Percentiles rank a stretch among this genome's conserved stretches.
phyloP scores from a whole-genome alignment of 2,797 vertebrate genomes.

The Ateles fusciceps region DNA sequence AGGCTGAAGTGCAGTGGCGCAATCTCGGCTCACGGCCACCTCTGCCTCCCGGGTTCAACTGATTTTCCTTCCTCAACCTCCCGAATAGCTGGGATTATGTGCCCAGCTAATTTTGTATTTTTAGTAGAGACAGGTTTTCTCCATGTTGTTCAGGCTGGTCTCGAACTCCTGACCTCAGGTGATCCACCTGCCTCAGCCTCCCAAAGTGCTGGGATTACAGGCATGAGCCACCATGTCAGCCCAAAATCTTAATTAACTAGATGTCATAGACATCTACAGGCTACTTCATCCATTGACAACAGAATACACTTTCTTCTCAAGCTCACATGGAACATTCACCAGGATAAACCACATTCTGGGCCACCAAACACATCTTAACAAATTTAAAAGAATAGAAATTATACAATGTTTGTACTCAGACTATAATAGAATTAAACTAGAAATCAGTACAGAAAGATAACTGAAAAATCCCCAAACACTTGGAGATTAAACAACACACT shows the following conservation, averaged over 20 bases:
- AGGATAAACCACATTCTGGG: not conserved
- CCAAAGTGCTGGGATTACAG: no score
- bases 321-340: not conserved
- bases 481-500: not conserved
- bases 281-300: not conserved
- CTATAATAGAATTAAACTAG: not conserved
- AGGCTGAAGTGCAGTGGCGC: no score
- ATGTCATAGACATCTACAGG: not conserved
- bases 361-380: not conserved
- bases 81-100: no score
- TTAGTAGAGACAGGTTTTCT: no score
- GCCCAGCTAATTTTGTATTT: no score
- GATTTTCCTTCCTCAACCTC: no score
- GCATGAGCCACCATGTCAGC: no score
- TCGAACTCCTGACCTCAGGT: no score
- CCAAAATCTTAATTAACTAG: not conserved
- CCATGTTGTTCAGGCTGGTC: no score
- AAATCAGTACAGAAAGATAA: not conserved
- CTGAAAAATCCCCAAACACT: not conserved
- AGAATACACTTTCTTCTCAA: not conserved
- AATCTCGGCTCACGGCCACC: no score
- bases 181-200: no score
- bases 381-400: not conserved
- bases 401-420: not conserved
- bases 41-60: no score